Conservation (phyloP, 1,140 invertebrate species). For the Cotesia chilonis region DNA sequence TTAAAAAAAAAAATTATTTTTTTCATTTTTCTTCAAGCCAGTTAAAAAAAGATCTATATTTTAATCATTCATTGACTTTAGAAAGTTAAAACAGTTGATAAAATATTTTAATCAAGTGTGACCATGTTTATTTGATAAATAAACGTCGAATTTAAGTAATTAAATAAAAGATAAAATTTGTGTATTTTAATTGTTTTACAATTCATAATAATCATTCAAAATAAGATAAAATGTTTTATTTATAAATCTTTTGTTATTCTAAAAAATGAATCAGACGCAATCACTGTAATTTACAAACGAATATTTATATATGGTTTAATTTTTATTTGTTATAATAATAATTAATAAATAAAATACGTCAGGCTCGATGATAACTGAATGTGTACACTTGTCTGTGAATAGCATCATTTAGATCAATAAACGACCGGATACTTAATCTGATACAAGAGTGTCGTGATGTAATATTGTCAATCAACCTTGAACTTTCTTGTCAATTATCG, state of each 20-base stretch:
- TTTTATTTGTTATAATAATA: conserved; percentile 14
- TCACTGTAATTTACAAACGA: too few species aligned
- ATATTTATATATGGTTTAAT: conserved; percentile 10
- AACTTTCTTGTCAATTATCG: conserved; percentile 34
- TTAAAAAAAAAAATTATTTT: too few species aligned
- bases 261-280: too few species aligned
- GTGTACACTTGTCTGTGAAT: conserved; percentile 16
- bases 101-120: too few species aligned
- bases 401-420: conserved; percentile 36
- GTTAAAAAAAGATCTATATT: too few species aligned
- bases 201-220: not conserved
- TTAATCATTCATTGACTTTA: too few species aligned
- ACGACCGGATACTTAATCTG: conserved; percentile 39
- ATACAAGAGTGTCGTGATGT: conserved; percentile 35
- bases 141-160: too few species aligned
- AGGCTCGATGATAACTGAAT: not conserved
- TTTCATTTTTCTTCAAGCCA: too few species aligned
- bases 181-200: not conserved
- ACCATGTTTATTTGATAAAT: too few species aligned
- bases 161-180: too few species aligned
- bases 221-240: not conserved
- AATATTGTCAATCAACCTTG: conserved; percentile 41
- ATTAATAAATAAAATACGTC: conserved; percentile 22
- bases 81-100: too few species aligned
- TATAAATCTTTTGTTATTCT: too few species aligned